Conservation (phyloP, 2,888 invertebrate species). For the Amphipoea oculea region DNA sequence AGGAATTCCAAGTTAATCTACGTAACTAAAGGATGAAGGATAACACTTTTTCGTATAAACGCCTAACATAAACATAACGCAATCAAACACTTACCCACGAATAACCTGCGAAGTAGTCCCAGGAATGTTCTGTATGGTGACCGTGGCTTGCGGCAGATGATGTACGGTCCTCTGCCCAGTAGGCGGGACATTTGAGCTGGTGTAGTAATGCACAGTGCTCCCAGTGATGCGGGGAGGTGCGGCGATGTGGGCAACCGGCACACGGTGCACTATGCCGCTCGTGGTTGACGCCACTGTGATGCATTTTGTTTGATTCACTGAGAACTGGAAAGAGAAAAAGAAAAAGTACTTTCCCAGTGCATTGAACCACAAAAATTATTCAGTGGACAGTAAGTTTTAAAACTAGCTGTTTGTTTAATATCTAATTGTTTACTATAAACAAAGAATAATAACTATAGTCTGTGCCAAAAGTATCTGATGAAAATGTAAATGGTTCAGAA, state of each 20-base stretch:
- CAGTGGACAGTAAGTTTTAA: no score
- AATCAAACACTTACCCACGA: constrained; percentile 77
- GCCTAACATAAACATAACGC: neutral
- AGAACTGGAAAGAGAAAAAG: constrained; percentile 74
- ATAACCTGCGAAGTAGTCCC: constrained; percentile 84
- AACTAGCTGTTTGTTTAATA: neutral
- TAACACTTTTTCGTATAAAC: neutral
- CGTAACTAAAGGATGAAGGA: neutral
- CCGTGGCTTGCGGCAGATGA: constrained; percentile 83
- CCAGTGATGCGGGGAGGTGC: constrained; percentile 82
- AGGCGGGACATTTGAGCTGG: constrained; percentile 69
- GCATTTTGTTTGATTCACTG: constrained; percentile 84
- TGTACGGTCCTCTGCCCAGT: constrained; percentile 77
- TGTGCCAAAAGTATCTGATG: neutral
- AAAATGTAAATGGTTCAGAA: neutral
- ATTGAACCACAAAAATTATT: neutral
- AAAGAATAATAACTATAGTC: neutral
- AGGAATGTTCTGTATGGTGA: constrained; percentile 86
- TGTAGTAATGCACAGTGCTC: constrained; percentile 84
- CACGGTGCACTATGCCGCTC: constrained; percentile 87
- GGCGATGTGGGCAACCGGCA: constrained; percentile 85
- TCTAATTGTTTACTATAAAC: neutral
- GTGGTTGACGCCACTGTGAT: constrained; percentile 88
- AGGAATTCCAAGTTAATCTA: neutral
- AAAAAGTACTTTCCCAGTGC: neutral